Evolutionary conservation across 1,140 invertebrate genomes (phyloP), one percentile per base, ranked within the genome.

Genomic region (Listronotus oregonensis): DNA sequence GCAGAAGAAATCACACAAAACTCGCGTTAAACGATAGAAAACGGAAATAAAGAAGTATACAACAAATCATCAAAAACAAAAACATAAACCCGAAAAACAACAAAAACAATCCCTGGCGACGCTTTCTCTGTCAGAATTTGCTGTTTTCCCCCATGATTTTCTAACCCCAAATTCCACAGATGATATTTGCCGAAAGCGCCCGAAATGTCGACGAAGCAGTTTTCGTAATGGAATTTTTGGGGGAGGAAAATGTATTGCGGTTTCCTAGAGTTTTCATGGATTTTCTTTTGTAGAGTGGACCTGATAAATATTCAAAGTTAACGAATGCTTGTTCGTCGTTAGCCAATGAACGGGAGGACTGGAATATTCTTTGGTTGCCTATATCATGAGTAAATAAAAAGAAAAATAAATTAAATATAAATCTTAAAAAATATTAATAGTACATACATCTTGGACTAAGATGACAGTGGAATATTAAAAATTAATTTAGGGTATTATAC

Each of bases 141-240:
- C 31, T 4, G 8, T 55, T 55, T 39, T 39, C 37, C 32, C 51
- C 37, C 15, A 39, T 17, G 51, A 18, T n/a, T 43, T 34, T 32
- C 40, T 58, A 58, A 58, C 55, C 55, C 55, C 42, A 58, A 2
- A 44, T 15, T 42, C 12, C 17, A 55, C 39, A 55, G 8, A 58
- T 44, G 55, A 55, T 55, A 11, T 39, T 21, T 2, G 40, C 10
- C 55, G 55, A 46, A 43, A 58, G 43, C 21, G 42, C 40, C 55
- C 55, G 55, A 58, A 58, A 44, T 44, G 21, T 46, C 12, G 12
- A 21, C 55, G 55, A 58, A 46, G 40, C 55, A 46, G 55, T 46
- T 58, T 58, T 46, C 55, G 55, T 58, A 58, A 58, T 58, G 43
- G 21, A 58, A 44, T 58, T 46, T 58, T 46, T 15, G 15, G 31